These are phyloP conservation scores for Procambarus clarkii DNA, from an alignment of 1,140 invertebrate genomes.

Conservation along the genomic window DNA sequence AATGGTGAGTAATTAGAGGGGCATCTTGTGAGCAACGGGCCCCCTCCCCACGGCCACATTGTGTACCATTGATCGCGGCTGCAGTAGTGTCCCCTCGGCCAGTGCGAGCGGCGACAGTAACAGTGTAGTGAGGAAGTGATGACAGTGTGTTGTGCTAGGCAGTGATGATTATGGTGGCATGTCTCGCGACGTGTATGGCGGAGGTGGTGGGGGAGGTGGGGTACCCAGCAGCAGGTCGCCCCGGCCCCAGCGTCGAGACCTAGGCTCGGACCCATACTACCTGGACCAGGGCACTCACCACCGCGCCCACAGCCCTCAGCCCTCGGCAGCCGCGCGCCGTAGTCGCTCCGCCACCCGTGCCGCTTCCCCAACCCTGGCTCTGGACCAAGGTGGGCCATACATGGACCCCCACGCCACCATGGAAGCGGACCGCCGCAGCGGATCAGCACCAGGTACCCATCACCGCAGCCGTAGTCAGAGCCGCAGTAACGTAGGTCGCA, in stretches of 20 bases:
- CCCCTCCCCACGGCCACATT: conserved; percentile 51
- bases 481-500: conserved; percentile 78
- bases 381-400: conserved; percentile 67
- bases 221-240: conserved; percentile 70
- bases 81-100: conserved; percentile 64
- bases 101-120: conserved; percentile 60
- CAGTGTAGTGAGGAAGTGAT: conserved; percentile 60
- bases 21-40: conserved; percentile 50
- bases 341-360: conserved; percentile 71
- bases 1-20: conserved; percentile 22
- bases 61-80: conserved; percentile 64
- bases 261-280: conserved; percentile 71
- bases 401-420: conserved; percentile 76
- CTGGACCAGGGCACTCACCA: conserved; percentile 65
- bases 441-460: conserved; percentile 78
- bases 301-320: conserved; percentile 65
- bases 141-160: conserved; percentile 58
- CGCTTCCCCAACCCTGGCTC: conserved; percentile 66
- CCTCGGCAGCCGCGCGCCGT: conserved; percentile 63
- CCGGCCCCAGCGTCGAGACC: conserved; percentile 71
- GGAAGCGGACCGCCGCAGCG: conserved; percentile 80
- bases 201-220: conserved; percentile 72
- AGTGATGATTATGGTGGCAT: conserved; percentile 74
- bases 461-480: conserved; percentile 75
- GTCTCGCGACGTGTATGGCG: conserved; percentile 85